Conservation (phyloP, 2,113 vertebrate species). For the Neoarius graeffei region DNA sequence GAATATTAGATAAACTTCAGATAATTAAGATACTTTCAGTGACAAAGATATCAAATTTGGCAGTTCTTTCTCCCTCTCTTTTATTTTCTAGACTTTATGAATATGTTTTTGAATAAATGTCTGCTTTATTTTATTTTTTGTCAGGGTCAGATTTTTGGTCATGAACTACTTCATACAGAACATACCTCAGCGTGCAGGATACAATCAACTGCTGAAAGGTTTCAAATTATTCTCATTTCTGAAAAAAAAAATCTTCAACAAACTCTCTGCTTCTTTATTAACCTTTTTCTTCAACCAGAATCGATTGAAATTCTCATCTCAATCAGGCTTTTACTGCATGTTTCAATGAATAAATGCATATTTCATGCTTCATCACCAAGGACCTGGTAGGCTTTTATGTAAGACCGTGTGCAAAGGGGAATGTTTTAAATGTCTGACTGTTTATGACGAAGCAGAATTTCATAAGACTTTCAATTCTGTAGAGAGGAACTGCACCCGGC, state of each 20-base stretch:
- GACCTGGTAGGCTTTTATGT: background rate
- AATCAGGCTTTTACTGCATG: background rate
- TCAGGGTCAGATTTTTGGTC: background rate
- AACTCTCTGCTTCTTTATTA: conserved; percentile 5
- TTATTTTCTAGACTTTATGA: background rate
- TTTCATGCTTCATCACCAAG: background rate
- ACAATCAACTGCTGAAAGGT: conserved; percentile 11
- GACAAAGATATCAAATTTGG: background rate
- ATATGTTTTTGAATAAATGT: background rate
- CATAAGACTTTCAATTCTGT: background rate
- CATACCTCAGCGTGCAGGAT: background rate
- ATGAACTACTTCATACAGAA: background rate
- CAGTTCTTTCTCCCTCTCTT: background rate
- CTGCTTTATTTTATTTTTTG: background rate
- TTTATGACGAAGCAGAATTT: background rate
- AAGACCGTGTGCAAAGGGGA: background rate
- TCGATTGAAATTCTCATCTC: background rate
- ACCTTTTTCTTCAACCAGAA: background rate
- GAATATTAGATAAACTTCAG: background rate
- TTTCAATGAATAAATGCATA: background rate
- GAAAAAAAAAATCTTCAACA: background rate
- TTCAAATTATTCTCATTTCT: background rate
- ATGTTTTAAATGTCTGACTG: background rate
- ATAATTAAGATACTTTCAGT: background rate
- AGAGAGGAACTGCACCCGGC: background rate